phyloP scores from a whole-genome alignment of 2,888 invertebrate genomes.

The Melolontha melolontha region DNA sequence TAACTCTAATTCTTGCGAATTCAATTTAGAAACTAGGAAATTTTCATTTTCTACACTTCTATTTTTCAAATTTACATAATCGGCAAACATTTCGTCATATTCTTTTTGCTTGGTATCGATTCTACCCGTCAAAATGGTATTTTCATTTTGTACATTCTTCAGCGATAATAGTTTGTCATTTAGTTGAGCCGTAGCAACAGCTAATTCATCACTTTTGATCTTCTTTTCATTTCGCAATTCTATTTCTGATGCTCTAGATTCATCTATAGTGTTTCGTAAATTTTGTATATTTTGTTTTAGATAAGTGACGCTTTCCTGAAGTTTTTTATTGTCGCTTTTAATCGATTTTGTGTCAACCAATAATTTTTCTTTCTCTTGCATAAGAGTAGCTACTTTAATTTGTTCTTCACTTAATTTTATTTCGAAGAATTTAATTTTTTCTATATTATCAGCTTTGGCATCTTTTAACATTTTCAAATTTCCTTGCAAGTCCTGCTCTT shows the following conservation, averaged over 20 bases:
- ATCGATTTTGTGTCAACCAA: neutral
- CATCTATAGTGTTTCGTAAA: slow-evolving; percentile 56
- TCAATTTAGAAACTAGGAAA: neutral
- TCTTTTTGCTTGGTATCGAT: slow-evolving; percentile 27
- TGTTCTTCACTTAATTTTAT: neutral
- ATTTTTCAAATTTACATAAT: slow-evolving; percentile 27
- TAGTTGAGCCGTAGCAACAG: slow-evolving; percentile 25
- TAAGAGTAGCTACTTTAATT: neutral
- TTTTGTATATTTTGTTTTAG: slow-evolving; percentile 58
- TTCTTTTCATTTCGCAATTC: slow-evolving; percentile 22
- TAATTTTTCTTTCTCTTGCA: slow-evolving; percentile 8
- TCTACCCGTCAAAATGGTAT: neutral
- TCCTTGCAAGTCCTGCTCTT: neutral
- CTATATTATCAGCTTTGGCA: neutral
- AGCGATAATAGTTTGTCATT: slow-evolving; percentile 34
- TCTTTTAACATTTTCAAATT: neutral
- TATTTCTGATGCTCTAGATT: slow-evolving; percentile 48
- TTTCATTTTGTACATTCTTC: slow-evolving; percentile 2
- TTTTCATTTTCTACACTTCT: neutral
- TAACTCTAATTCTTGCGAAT: neutral
- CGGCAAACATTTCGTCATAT: slow-evolving; percentile 5
- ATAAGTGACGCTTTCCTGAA: slow-evolving; percentile 54
- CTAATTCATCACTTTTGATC: slow-evolving; percentile 32
- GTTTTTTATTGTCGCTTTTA: slow-evolving; percentile 48
- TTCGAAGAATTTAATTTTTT: slow-evolving; percentile 6